Evolutionary conservation across 2,888 invertebrate species (phyloP).

Genomic region (Oscheius sp.): DNA sequence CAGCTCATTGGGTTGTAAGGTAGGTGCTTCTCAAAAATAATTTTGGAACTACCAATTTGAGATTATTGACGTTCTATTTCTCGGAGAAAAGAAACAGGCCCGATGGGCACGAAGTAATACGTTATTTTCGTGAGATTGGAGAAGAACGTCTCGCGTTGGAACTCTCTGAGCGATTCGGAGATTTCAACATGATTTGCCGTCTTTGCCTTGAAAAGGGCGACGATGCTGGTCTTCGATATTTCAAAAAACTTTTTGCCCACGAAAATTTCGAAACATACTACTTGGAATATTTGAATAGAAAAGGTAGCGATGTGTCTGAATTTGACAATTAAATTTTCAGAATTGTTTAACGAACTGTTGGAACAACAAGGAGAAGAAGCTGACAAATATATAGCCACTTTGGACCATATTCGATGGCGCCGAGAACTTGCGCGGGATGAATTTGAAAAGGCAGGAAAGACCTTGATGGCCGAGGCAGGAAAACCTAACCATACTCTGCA

Average conservation of each 20-base stretch:
- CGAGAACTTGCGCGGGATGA: constrained; percentile 21
- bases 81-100: not conserved
- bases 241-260: not conserved
- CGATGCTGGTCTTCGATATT: not conserved
- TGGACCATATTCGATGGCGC: constrained; percentile 30
- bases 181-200: constrained; percentile 32
- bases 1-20: not conserved
- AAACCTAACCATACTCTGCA: not conserved
- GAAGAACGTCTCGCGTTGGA: constrained; percentile 20
- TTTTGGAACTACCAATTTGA: constrained; percentile 2
- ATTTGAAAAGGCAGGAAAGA: not conserved
- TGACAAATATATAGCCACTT: constrained; percentile 17
- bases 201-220: constrained; percentile 3
- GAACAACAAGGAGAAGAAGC: constrained; percentile 31
- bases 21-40: not conserved
- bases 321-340: constrained; percentile 11
- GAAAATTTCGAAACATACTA: constrained; percentile 24
- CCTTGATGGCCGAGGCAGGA: constrained; percentile 7
- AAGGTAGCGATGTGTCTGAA: not conserved
- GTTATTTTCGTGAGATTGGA: not conserved
- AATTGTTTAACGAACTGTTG: constrained; percentile 27
- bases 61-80: constrained; percentile 21
- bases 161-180: constrained; percentile 22
- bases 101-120: constrained; percentile 24
- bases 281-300: constrained; percentile 10